phyloP scores from a whole-genome alignment of 92 coral and sea anemone genomes.

The Chrysogorgia sp. region DNA sequence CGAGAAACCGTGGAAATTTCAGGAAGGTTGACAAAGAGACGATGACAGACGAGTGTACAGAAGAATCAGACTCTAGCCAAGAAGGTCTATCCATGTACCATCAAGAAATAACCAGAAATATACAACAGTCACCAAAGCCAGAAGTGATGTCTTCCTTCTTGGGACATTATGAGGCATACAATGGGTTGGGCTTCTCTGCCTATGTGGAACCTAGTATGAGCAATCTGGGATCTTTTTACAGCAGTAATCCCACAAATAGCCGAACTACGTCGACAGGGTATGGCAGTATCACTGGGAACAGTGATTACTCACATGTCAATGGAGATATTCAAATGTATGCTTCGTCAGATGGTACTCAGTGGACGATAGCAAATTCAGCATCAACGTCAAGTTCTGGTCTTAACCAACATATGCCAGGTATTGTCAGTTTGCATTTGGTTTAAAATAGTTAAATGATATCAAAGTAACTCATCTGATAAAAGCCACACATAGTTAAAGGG shows the following conservation, averaged over 20 bases:
- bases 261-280: conserved; percentile 1
- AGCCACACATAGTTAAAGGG: no score
- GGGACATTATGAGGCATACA: conserved; percentile 28
- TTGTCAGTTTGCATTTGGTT: background rate
- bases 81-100: conserved; percentile 10
- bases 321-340: conserved; percentile 29
- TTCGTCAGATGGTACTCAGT: conserved; percentile 1
- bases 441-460: background rate
- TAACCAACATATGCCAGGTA: conserved; percentile 3
- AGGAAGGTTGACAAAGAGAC: conserved; percentile 43
- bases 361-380: background rate
- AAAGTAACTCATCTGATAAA: no score
- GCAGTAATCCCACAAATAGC: background rate
- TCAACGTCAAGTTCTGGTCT: background rate
- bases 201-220: conserved; percentile 12
- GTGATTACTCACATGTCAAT: conserved; percentile 14
- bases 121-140: conserved; percentile 4
- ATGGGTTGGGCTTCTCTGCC: conserved; percentile 32
- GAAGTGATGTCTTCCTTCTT: conserved; percentile 15
- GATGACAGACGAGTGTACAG: conserved; percentile 31
- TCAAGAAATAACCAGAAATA: background rate
- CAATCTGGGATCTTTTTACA: conserved; percentile 9
- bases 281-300: conserved; percentile 12
- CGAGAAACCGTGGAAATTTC: conserved; percentile 6
- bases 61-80: conserved; percentile 19